Conservation (phyloP, 2,797 vertebrate genomes). For the Rhinophrynus dorsalis region DNA sequence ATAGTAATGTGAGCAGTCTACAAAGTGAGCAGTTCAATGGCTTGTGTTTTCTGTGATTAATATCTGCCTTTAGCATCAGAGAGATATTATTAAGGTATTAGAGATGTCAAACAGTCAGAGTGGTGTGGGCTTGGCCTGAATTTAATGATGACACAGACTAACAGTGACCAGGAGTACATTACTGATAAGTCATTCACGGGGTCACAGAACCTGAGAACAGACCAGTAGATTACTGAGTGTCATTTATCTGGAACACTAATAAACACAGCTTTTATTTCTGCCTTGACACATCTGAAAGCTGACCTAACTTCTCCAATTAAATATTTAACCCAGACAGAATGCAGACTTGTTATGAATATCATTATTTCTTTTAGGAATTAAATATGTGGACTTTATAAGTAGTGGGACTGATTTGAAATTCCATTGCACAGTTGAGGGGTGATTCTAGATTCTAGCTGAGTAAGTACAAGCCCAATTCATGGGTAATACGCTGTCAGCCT, state of each 20-base stretch:
- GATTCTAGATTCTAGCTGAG: too few species aligned
- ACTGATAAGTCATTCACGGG: constrained; percentile 7
- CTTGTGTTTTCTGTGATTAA: constrained; percentile 80
- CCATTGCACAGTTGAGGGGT: too few species aligned
- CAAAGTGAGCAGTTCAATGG: neutral
- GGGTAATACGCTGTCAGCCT: too few species aligned
- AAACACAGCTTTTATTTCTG: constrained; percentile 22
- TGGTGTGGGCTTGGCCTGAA: neutral
- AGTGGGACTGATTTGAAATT: too few species aligned
- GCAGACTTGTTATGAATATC: neutral
- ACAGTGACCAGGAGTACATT: constrained; percentile 9
- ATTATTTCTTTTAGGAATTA: too few species aligned
- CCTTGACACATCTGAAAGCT: neutral
- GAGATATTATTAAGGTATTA: constrained; percentile 87
- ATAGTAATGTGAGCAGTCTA: too few species aligned
- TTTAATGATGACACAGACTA: constrained; percentile 28
- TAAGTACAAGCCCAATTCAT: too few species aligned
- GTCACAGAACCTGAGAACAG: neutral
- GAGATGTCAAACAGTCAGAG: constrained; percentile 67
- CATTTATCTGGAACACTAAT: constrained; percentile 23
- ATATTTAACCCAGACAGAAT: constrained; percentile 1
- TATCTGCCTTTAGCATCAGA: constrained; percentile 77
- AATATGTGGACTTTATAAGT: too few species aligned
- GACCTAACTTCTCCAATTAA: constrained; percentile 1
- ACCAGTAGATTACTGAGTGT: neutral